These are phyloP conservation scores for Rutilus rutilus DNA, from an alignment of 2,113 vertebrate genomes.

Conservation along the genomic window DNA sequence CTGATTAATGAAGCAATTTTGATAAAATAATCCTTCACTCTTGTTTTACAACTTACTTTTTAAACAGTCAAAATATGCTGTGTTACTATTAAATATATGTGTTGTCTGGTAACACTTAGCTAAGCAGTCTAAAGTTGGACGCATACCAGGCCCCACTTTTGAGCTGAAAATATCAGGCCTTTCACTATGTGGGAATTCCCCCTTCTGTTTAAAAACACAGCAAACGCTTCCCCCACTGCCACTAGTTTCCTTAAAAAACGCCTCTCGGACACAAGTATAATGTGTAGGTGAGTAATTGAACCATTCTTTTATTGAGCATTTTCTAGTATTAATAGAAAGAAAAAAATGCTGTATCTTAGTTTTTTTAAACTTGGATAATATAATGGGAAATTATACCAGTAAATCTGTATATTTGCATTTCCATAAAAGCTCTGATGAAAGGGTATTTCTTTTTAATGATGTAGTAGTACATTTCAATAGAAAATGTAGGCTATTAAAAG, in stretches of 20 bases:
- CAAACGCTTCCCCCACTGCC: constrained; percentile 73
- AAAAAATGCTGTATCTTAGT: constrained; percentile 30
- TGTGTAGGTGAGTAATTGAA: constrained; percentile 73
- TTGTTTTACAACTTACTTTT: not conserved
- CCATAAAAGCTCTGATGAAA: not conserved
- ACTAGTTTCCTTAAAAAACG: constrained; percentile 78
- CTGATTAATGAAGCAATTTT: not conserved
- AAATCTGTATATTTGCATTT: not conserved
- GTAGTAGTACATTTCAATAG: not conserved
- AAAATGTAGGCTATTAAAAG: not conserved
- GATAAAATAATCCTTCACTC: not conserved
- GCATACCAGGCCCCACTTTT: constrained; percentile 68
- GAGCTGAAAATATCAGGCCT: constrained; percentile 62
- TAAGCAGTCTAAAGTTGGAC: constrained; percentile 62
- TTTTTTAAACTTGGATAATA: constrained; percentile 42
- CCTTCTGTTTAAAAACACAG: constrained; percentile 65
- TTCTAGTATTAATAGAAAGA: not conserved
- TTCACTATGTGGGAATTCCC: constrained; percentile 79
- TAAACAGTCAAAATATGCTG: not conserved
- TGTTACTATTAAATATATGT: not conserved
- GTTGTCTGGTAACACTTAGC: constrained; percentile 49
- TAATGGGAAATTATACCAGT: constrained; percentile 13
- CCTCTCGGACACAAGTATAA: constrained; percentile 67
- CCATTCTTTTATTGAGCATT: constrained; percentile 59
- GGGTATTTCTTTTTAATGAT: not conserved